Base-by-base conservation (phyloP, 1,140 invertebrate genomes). In the Vanessa atalanta region DNA sequence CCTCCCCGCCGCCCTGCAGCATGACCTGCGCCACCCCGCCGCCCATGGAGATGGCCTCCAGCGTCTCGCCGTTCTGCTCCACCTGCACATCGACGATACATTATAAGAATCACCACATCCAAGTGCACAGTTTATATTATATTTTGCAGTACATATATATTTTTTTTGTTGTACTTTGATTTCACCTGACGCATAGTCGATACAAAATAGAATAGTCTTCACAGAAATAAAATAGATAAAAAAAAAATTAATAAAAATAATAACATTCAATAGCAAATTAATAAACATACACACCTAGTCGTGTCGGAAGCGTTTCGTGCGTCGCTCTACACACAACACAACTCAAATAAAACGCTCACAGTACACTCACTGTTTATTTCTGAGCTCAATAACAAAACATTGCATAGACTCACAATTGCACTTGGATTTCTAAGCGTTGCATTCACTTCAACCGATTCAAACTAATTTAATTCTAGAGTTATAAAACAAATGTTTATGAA, bases 1-100 rank as follows among this genome's bases (percentile, higher is more conserved):
- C 95, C 80, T 96, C 95, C 50, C 95, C 95, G 64, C 95, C 93
- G 79, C 95, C 93, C 93, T 96, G 94, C 88, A 97, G 96, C 92
- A 96, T 96, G 93, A 97, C 96, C 77, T 96, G 96, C 82, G 96
- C 96, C 86, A 96, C 96, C 73, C 93, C 95, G 70, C 94, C 96
- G 79, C 95, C 95, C 89, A 95, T 95, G 72, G 94, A 96, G 78
- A 94, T 94, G 76, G 94, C 96, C 92, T 95, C 96, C 92, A 94
- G 94, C 79, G 89, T 94, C 82, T 96, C 95, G 37, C 94, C 94
- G 81, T 94, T 94, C 72, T 95, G 94, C 79, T 96, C 96, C 78
- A 96, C 94, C 94, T 95, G 82, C 13, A 70, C 13, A 23, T 20
- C 9, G 8, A 55, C 16, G 2, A 14, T 16, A 16, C 15, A 55